These are phyloP conservation scores for Azorinus chamasolen DNA, from an alignment of 2,888 invertebrate species.

Conservation along the genomic window DNA sequence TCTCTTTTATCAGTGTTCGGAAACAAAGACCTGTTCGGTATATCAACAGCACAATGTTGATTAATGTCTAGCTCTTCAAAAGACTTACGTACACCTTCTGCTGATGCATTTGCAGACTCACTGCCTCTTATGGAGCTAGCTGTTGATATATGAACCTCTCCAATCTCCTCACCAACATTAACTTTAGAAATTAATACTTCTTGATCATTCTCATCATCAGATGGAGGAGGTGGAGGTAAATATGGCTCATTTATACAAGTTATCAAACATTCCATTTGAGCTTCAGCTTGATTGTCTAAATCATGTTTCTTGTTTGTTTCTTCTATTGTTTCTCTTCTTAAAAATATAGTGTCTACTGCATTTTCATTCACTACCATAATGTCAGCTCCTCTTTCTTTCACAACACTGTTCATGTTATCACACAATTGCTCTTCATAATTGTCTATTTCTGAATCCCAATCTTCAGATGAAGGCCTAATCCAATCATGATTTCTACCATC, in stretches of 20 bases:
- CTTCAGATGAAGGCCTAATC: slow-evolving; percentile 25
- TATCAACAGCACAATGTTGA: neutral
- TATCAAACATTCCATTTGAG: too few relatives aligned
- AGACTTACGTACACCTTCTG: neutral
- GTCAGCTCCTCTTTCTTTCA: neutral
- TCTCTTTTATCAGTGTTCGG: too few relatives aligned
- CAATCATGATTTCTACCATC: neutral
- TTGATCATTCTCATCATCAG: neutral
- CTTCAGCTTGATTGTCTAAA: too few relatives aligned
- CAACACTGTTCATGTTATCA: neutral
- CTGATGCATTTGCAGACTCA: neutral
- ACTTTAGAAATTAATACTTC: neutral
- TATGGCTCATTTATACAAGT: slow-evolving; percentile 3
- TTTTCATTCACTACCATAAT: too few relatives aligned
- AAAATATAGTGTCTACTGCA: too few relatives aligned
- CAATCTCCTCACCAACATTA: neutral
- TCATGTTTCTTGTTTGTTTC: neutral
- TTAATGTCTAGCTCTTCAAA: neutral
- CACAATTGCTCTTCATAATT: neutral
- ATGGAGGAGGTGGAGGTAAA: slow-evolving; percentile 28
- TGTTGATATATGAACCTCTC: neutral
- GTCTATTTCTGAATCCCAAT: slow-evolving; percentile 36
- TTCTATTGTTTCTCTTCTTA: neutral
- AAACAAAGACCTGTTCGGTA: too few relatives aligned
- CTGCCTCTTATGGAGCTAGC: neutral